These are phyloP conservation scores for Mellivora capensis DNA, from an alignment of 2,113 vertebrate genomes.

Conservation along the genomic window DNA sequence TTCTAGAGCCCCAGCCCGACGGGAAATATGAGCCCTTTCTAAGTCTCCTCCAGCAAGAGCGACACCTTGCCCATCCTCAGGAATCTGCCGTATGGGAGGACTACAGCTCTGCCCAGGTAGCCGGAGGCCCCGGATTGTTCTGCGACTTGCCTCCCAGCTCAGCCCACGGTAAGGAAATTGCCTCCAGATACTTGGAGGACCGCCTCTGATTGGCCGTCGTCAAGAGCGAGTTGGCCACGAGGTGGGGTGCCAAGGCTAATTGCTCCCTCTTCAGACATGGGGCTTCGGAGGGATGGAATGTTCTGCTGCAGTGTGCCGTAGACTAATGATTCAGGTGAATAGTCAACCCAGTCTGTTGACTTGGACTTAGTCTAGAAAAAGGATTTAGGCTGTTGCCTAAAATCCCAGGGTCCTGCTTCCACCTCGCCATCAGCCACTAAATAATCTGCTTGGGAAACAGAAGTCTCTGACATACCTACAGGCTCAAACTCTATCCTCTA, in stretches of 20 bases:
- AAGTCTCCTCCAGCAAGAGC: constrained; percentile 88
- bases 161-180: constrained; percentile 53
- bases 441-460: constrained; percentile 19
- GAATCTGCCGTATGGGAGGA: constrained; percentile 82
- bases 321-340: background rate
- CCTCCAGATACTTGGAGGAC: background rate
- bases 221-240: background rate
- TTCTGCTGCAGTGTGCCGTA: background rate
- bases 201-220: background rate
- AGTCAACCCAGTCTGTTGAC: constrained; percentile 5
- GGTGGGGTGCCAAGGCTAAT: background rate
- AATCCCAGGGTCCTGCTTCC: background rate
- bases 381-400: background rate
- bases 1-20: constrained; percentile 69
- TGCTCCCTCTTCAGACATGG: background rate
- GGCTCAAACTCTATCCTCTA: background rate
- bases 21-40: constrained; percentile 87
- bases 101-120: constrained; percentile 68
- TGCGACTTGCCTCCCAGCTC: constrained; percentile 14
- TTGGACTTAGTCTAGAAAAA: constrained; percentile 30
- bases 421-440: background rate
- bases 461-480: background rate
- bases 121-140: constrained; percentile 68
- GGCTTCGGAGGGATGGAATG: background rate
- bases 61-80: constrained; percentile 76